Percentiles rank a stretch among this genome's conserved stretches.
Conservation (phyloP, 2,113 vertebrate genomes). For the Pandion haliaetus region DNA sequence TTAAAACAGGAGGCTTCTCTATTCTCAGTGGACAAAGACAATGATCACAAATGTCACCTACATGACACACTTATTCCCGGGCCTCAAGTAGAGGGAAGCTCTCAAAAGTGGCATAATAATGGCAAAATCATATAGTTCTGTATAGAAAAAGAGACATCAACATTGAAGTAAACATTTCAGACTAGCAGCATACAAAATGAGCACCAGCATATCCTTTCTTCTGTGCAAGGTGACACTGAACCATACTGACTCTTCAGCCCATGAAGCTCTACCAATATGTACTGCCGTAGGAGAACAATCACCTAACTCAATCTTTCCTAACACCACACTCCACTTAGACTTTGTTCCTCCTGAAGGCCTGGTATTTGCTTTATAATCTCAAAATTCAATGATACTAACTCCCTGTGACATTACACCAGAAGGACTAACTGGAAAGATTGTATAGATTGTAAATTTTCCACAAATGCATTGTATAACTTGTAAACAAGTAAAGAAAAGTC, state of each 20-base stretch:
- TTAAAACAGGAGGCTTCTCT: not conserved
- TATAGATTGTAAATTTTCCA: not conserved
- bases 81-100: not conserved
- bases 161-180: not conserved
- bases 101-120: not conserved
- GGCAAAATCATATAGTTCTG: not conserved
- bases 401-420: not conserved
- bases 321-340: not conserved
- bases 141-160: not conserved
- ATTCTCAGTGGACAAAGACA: not conserved
- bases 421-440: not conserved
- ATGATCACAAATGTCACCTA: slow-evolving; percentile 1
- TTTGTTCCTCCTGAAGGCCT: not conserved
- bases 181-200: not conserved
- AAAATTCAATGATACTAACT: not conserved
- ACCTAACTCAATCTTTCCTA: not conserved
- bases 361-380: not conserved
- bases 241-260: not conserved
- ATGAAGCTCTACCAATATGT: not conserved
- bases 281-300: not conserved
- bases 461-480: not conserved
- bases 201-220: not conserved
- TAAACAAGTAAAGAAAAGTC: not conserved
- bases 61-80: not conserved
- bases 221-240: not conserved